A percentile compares a stretch with the other conserved stretches of the same genome.
Evolutionary conservation across 2,888 invertebrate species (phyloP).

Genomic region (Diplolepis rosae): DNA sequence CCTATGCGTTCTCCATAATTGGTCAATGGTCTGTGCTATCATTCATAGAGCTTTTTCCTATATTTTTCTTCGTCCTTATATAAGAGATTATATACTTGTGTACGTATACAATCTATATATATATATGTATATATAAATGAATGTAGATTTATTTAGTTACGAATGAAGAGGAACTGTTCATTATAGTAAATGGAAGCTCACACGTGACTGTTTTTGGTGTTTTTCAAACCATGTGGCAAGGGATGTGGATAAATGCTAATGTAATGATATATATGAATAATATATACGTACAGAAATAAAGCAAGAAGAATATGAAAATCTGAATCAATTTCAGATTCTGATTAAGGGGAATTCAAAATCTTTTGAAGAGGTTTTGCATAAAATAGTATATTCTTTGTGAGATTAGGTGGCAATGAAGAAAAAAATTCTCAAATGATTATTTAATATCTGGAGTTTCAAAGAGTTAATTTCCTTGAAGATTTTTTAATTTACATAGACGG

Average conservation of each 20-base stretch:
- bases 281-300: neutral
- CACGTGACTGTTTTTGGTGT: slow-evolving; percentile 17
- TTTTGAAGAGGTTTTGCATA: neutral
- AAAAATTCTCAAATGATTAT: neutral
- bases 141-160: slow-evolving; percentile 16
- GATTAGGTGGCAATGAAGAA: neutral
- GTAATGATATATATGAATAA: neutral
- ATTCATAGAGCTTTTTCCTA: slow-evolving; percentile 19
- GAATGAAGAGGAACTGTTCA: slow-evolving; percentile 24
- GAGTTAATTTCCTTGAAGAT: neutral
- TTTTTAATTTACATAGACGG: neutral
- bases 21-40: slow-evolving; percentile 29
- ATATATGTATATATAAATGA: neutral
- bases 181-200: slow-evolving; percentile 7
- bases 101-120: neutral
- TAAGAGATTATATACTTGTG: slow-evolving; percentile 2
- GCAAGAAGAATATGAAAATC: neutral
- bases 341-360: neutral
- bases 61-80: slow-evolving; percentile 21
- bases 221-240: slow-evolving; percentile 9
- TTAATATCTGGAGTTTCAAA: neutral
- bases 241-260: slow-evolving; percentile 1
- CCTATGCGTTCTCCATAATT: slow-evolving; percentile 24
- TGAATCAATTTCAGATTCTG: neutral
- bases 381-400: neutral